A percentile compares a stretch with the other conserved stretches of the same genome.
phyloP scores from a whole-genome alignment of 2,797 vertebrate species.

The Sternotherus odoratus region DNA sequence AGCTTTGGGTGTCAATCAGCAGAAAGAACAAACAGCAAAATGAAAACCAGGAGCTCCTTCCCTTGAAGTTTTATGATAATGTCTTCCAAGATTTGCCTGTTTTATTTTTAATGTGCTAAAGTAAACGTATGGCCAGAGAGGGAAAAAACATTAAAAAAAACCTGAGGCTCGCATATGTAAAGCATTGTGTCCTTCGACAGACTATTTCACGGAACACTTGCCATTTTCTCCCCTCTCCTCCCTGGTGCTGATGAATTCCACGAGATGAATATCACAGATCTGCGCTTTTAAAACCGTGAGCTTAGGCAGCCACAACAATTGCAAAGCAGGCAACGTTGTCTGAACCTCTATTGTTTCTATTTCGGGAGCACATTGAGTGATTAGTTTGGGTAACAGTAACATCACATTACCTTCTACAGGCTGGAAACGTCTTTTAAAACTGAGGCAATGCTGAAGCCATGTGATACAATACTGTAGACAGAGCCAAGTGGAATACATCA shows the following conservation, averaged over 20 bases:
- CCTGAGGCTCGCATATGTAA: constrained; percentile 70
- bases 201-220: constrained; percentile 73
- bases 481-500: constrained; percentile 90
- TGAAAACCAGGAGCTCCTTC: constrained; percentile 73
- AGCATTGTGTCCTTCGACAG: constrained; percentile 76
- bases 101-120: constrained; percentile 73
- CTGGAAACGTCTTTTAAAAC: constrained; percentile 87
- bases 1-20: constrained; percentile 77
- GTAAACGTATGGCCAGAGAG: constrained; percentile 55
- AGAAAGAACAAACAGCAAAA: constrained; percentile 75
- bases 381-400: constrained; percentile 87
- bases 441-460: constrained; percentile 82
- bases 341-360: constrained; percentile 88
- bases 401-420: constrained; percentile 87
- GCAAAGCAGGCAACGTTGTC: constrained; percentile 81
- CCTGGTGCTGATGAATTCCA: constrained; percentile 81
- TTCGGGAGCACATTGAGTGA: constrained; percentile 83
- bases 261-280: constrained; percentile 78
- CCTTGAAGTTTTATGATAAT: constrained; percentile 70
- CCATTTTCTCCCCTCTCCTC: constrained; percentile 73
- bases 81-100: constrained; percentile 62
- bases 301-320: constrained; percentile 77
- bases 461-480: constrained; percentile 87
- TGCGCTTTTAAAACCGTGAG: constrained; percentile 80
- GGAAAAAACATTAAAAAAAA: constrained; percentile 36